These are phyloP conservation scores for Scotopteryx bipunctaria DNA, from an alignment of 2,888 invertebrate species.

Conservation along the genomic window DNA sequence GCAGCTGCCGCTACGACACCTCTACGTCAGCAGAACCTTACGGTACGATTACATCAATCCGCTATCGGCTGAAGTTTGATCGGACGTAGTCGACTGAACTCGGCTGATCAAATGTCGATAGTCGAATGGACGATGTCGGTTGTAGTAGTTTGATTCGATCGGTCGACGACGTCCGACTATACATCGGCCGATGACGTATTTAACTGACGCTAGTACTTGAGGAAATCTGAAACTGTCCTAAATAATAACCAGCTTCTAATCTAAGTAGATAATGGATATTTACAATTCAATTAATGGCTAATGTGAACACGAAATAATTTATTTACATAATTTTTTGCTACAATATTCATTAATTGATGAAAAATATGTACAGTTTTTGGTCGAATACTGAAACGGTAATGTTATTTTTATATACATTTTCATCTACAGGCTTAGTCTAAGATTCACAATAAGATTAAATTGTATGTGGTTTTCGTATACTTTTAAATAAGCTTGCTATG, in stretches of 20 bases:
- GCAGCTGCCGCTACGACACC: too few species aligned
- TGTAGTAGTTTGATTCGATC: too few species aligned
- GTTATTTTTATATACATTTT: constrained; percentile 35
- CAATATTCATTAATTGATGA: constrained; percentile 20
- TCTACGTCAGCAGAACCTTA: too few species aligned
- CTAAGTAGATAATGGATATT: constrained; percentile 10
- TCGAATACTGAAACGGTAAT: constrained; percentile 69
- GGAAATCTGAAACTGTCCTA: not conserved
- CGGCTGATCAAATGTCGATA: too few species aligned
- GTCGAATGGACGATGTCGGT: too few species aligned
- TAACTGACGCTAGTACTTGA: too few species aligned
- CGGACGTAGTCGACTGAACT: too few species aligned
- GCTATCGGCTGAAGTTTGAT: too few species aligned
- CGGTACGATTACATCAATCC: too few species aligned
- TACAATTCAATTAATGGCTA: constrained; percentile 22
- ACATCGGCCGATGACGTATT: too few species aligned
- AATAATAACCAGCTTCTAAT: constrained; percentile 1
- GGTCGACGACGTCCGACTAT: too few species aligned
- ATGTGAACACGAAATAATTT: constrained; percentile 48
- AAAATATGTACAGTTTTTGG: constrained; percentile 65
- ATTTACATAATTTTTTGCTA: constrained; percentile 45
- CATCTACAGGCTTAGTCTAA: not conserved
- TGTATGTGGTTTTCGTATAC: constrained; percentile 21
- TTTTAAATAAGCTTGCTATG: constrained; percentile 18
- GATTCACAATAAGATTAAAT: not conserved